These are phyloP conservation scores for Morone chrysops DNA, from an alignment of 2,113 vertebrate genomes.

Conservation along the genomic window DNA sequence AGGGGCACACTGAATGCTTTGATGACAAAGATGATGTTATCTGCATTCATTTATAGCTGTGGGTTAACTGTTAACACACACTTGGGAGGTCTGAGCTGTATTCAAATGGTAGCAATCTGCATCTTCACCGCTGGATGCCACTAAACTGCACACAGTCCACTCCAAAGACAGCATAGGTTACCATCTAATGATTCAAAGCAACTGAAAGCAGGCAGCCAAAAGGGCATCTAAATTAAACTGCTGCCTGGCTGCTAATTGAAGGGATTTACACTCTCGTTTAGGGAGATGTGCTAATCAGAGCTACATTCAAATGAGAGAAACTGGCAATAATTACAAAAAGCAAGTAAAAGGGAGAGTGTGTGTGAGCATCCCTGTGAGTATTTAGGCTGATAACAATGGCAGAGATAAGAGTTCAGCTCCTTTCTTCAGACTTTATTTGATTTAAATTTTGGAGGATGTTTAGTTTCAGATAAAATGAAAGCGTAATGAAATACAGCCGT, in stretches of 20 bases:
- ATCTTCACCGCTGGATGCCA: too few relatives aligned
- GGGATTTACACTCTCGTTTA: constrained; percentile 6
- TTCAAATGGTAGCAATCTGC: too few relatives aligned
- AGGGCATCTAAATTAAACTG: background rate
- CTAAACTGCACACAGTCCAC: too few relatives aligned
- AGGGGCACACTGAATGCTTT: background rate
- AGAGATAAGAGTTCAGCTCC: background rate
- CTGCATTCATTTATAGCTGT: too few relatives aligned
- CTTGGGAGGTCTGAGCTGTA: too few relatives aligned
- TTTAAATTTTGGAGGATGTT: too few relatives aligned
- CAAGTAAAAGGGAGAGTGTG: background rate
- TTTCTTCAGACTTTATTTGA: background rate
- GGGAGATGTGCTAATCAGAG: constrained; percentile 24
- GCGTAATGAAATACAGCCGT: too few relatives aligned
- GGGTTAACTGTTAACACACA: too few relatives aligned
- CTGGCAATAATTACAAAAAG: background rate
- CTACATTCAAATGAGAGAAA: constrained; percentile 19
- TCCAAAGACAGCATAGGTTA: too few relatives aligned
- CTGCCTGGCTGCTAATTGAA: constrained; percentile 21
- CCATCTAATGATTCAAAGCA: background rate
- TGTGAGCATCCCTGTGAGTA: background rate
- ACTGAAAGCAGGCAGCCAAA: constrained; percentile 9
- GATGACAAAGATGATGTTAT: background rate
- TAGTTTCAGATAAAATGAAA: too few relatives aligned
- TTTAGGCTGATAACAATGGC: background rate